Percentiles rank a stretch among this genome's conserved stretches.
Evolutionary conservation across 2,797 vertebrate genomes (phyloP).

Genomic region (Phylloscopus collybita): DNA sequence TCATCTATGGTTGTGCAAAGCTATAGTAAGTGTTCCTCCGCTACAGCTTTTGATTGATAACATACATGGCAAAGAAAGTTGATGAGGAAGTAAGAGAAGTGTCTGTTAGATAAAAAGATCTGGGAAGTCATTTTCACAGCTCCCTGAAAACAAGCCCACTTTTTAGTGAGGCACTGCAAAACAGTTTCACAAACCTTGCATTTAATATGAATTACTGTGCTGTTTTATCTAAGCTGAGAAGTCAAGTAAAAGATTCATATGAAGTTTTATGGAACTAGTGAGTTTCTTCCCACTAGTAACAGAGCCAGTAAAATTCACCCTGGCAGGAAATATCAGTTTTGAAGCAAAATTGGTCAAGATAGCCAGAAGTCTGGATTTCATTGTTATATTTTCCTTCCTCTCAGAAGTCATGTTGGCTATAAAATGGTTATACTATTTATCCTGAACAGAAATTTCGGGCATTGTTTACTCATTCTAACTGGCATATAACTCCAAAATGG

Average conservation of each 20-base stretch:
- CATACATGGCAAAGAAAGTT: background rate
- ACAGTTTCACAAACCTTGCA: background rate
- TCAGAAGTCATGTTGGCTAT: background rate
- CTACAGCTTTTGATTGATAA: background rate
- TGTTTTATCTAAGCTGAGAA: conserved; percentile 31
- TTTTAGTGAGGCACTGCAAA: background rate
- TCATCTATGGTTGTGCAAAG: background rate
- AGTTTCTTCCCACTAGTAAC: background rate
- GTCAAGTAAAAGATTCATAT: conserved; percentile 29
- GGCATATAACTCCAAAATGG: background rate
- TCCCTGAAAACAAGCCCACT: background rate
- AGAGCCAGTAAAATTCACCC: conserved; percentile 19
- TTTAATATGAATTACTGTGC: conserved; percentile 8
- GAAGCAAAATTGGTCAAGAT: conserved; percentile 7
- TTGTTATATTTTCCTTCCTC: conserved; percentile 28
- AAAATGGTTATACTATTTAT: background rate
- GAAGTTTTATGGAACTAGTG: conserved; percentile 10
- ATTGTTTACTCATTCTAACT: background rate
- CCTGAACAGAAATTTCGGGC: background rate
- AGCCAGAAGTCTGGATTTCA: conserved; percentile 36
- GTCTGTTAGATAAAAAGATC: background rate
- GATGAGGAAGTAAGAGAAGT: background rate
- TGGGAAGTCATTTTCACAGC: background rate
- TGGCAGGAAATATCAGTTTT: conserved; percentile 9
- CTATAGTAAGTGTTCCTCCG: background rate